Percentiles rank a stretch among this genome's conserved stretches.
Evolutionary conservation across 2,888 invertebrate genomes (phyloP).

Genomic region (Drosophila lacicola): DNA sequence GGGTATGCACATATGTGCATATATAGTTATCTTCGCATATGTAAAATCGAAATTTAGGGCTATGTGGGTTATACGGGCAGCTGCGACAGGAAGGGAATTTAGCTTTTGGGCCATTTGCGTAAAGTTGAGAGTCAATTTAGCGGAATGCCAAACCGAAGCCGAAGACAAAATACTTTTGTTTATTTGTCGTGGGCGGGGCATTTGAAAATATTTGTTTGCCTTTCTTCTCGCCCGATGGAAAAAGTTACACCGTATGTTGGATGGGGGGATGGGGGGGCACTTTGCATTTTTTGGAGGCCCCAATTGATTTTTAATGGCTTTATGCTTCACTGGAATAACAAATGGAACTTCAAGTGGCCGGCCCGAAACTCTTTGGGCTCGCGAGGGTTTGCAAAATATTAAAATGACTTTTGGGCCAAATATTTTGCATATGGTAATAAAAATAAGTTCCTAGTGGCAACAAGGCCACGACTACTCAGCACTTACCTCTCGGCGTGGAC

Average conservation of each 20-base stretch:
- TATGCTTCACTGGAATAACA: conserved; percentile 54
- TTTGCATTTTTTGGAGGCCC: conserved; percentile 51
- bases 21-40: conserved; percentile 7
- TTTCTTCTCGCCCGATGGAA: conserved; percentile 2
- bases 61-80: background rate
- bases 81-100: background rate
- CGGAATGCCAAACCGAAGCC: conserved; percentile 57
- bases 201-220: conserved; percentile 11
- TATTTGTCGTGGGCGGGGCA: conserved; percentile 34
- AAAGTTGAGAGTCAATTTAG: conserved; percentile 70
- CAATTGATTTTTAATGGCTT: conserved; percentile 77
- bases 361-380: conserved; percentile 4
- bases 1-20: conserved; percentile 23
- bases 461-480: no score
- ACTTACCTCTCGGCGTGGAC: background rate
- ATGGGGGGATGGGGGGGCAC: conserved; percentile 28
- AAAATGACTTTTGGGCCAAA: conserved; percentile 40
- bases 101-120: conserved; percentile 45
- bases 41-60: conserved; percentile 13
- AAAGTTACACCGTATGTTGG: conserved; percentile 13
- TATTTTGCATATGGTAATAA: conserved; percentile 10
- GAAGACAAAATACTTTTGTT: conserved; percentile 45
- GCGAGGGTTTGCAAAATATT: conserved; percentile 50
- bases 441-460: conserved; percentile 4
- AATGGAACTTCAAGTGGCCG: conserved; percentile 36